Evolutionary conservation across 1,140 invertebrate species (phyloP), one percentile per base, ranked within the genome.

Genomic region (Leguminivora glycinivorella): DNA sequence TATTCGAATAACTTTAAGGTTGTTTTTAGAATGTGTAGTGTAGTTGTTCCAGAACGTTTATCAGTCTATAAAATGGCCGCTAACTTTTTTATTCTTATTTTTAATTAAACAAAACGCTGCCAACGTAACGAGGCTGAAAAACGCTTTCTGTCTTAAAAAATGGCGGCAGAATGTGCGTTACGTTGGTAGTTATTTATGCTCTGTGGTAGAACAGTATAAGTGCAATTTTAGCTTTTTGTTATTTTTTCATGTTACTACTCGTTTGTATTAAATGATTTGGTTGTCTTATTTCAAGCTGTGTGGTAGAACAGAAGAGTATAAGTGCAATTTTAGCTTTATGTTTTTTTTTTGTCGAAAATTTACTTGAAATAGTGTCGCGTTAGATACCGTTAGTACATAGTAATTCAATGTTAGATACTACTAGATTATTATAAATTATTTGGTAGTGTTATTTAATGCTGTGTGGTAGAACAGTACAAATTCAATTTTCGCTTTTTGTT

Each of bases 21-120:
- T 74, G 70, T 69, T 78, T 83, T 82, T 81, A 38, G 38, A 43
- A 12, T 69, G 68, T 25, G 17, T 12, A 31, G 58, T 29, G 19
- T 34, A 38, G n/a, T 66, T 70, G 74, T 75, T 52, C 73, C 73
- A 69, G 67, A 75, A 71, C 78, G 83, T 89, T 82, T 82, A 89
- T 89, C 87, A 89, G 83, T 75, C 78, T 83, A 86, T 87, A 89
- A 89, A 87, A 85, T 75, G 74, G 81, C 72, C 75, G 73, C 79
- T 80, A 80, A 80, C 75, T 81, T 84, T 88, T 89, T 89, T 89
- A 87, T 87, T 84, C 79, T 79, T 82, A 79, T 85, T 87, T 89
- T 89, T 89, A 89, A 89, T 89, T 89, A 89, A 89, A 87, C 84
- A 86, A 85, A 83, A 81, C 75, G 71, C 70, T 72, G 74, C 71